Base-by-base conservation (phyloP, 2,797 vertebrate species). In the Bradypodion pumilum region DNA sequence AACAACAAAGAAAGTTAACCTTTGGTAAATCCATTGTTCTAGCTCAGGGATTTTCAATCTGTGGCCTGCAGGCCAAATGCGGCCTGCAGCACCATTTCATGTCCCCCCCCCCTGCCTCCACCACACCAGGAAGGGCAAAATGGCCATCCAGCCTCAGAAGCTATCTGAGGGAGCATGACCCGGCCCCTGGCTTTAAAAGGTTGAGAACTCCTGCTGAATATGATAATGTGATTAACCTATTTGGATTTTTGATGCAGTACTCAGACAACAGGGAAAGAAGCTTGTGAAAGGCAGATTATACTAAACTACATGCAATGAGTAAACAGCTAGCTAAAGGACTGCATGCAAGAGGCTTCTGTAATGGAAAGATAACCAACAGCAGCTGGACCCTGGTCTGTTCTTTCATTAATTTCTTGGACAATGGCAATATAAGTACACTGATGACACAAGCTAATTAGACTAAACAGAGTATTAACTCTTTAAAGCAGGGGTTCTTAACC, bases 381-480 rank as follows among this genome's bases (percentile, higher is more conserved):
- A 62, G 10, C 16, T 40, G 19, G 65, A 63, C 63, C 21, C 27
- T 59, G 70, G 44, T 70, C 49, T 70, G 52, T 32, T n/a, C 21
- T 68, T 69, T 63, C 76, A 63, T 63, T 49, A 78, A 72, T 78
- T 72, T 73, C 42, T 63, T 15, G 12, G 56, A 44, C 32, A 83
- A 27, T 40, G 35, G 21, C 35, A 35, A 74, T 56, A 29, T n/a
- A n/a, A 15, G 52, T 10, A 49, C 15, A 56, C 27, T 66, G 44
- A n/a, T 16, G 65, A 27, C 63, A 29, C 13, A 15, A 19, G 35
- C 66, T 0, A 1, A 25, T 73, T 27, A 73, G 27, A 78, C 16
- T 40, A 85, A 79, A 21, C 69, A 65, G 21, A 77, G n/a, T n/a
- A n/a, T 25, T 42, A 73, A n/a, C n/a, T n/a, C n/a, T n/a, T n/a